Percentiles rank a stretch among this genome's conserved stretches.
phyloP scores from a whole-genome alignment of 2,113 vertebrate genomes.

The Ciconia boyciana region DNA sequence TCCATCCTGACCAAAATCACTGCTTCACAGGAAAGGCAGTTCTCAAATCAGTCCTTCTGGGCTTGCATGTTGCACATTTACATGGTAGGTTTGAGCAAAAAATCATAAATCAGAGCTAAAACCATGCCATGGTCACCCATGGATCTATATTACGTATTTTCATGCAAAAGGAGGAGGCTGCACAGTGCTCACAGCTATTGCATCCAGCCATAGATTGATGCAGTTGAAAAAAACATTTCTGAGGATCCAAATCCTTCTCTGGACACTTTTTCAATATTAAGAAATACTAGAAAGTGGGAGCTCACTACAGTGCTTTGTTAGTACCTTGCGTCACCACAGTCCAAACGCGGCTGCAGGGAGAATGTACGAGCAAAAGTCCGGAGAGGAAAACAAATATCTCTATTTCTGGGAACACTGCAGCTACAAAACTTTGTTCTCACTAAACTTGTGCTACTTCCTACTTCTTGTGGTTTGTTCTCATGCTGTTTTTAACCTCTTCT shows the following conservation, averaged over 20 bases:
- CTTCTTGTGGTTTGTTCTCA: conserved; percentile 37
- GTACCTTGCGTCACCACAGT: not conserved
- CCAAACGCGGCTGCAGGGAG: not conserved
- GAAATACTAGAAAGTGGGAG: not conserved
- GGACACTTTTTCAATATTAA: not conserved
- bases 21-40: not conserved
- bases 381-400: conserved; percentile 18
- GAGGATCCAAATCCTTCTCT: not conserved
- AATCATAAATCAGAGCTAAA: not conserved
- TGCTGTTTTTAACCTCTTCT: conserved; percentile 5
- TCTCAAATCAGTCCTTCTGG: not conserved
- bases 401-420: conserved; percentile 22
- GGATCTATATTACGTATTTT: not conserved
- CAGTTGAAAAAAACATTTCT: not conserved
- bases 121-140: not conserved
- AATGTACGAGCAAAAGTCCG: not conserved
- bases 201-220: not conserved
- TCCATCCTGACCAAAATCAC: not conserved
- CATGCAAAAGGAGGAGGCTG: not conserved
- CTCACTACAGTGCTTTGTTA: not conserved
- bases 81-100: not conserved
- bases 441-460: conserved; percentile 16
- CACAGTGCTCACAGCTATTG: not conserved
- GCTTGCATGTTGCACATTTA: not conserved
- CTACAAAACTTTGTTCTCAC: not conserved